Conservation (phyloP, 37 sponge, comb jelly and placozoan species). For the Halisarca cf. caerulea region DNA sequence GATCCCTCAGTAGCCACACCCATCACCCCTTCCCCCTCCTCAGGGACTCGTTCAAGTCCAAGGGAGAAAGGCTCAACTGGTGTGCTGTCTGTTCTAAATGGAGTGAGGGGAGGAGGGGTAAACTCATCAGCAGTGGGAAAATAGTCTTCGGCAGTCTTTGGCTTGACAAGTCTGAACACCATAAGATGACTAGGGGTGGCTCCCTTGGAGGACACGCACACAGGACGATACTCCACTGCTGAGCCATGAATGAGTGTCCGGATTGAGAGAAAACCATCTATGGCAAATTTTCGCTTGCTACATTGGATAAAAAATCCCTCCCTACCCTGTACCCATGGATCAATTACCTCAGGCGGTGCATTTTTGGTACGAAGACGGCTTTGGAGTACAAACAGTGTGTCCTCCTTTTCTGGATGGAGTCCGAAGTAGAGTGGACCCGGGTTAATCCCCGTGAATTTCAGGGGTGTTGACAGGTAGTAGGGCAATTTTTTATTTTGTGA, state of each 20-base stretch:
- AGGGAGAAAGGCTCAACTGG: too few species aligned
- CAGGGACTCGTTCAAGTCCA: too few species aligned
- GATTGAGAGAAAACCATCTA: constrained; percentile 45
- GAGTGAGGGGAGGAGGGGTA: too few species aligned
- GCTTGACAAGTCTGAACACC: constrained; percentile 33
- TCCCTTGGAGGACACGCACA: constrained; percentile 16
- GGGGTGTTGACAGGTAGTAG: constrained; percentile 45
- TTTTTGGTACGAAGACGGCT: constrained; percentile 25
- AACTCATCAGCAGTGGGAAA: too few species aligned
- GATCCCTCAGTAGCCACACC: too few species aligned
- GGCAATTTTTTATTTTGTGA: constrained; percentile 7
- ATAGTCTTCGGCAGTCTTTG: neutral
- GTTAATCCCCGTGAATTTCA: constrained; percentile 25
- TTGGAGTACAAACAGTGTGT: constrained; percentile 31
- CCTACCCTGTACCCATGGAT: constrained; percentile 31
- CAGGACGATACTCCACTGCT: constrained; percentile 7
- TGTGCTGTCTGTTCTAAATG: too few species aligned
- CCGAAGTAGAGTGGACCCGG: constrained; percentile 40
- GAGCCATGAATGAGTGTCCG: neutral
- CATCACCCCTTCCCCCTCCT: too few species aligned
- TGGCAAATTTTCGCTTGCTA: neutral
- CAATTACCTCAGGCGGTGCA: neutral
- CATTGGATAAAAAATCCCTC: constrained; percentile 66
- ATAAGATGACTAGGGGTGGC: neutral
- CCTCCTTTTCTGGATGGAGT: constrained; percentile 10